These are phyloP conservation scores for Liodrosophila aerea DNA, from an alignment of 2,888 invertebrate species.

Conservation along the genomic window DNA sequence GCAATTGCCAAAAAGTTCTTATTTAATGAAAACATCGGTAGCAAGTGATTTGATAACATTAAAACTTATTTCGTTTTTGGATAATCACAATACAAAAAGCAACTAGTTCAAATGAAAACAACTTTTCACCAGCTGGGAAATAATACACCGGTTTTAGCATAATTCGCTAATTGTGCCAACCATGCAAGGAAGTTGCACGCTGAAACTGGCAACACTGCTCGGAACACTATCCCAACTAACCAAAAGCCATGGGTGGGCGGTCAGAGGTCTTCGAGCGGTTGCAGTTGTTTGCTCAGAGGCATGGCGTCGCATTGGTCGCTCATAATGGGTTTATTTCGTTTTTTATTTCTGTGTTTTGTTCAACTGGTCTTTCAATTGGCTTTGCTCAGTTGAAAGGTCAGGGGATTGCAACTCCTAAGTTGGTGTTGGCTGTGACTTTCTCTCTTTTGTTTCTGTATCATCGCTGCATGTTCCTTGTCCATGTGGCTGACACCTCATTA, in stretches of 20 bases:
- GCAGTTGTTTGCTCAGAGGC: conserved; percentile 23
- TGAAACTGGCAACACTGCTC: too few species aligned
- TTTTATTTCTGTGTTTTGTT: too few species aligned
- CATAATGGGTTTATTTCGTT: conserved; percentile 24
- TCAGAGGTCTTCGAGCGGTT: conserved; percentile 38
- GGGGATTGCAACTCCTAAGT: conserved; percentile 6
- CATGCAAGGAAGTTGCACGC: too few species aligned
- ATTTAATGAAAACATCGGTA: too few species aligned
- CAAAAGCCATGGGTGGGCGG: conserved; percentile 31
- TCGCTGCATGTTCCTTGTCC: conserved; percentile 9
- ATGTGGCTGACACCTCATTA: conserved; percentile 37
- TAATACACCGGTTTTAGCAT: too few species aligned
- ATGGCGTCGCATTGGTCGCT: conserved; percentile 42
- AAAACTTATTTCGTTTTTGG: too few species aligned
- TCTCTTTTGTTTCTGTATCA: conserved; percentile 11
- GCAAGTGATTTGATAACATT: too few species aligned
- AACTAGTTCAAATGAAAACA: too few species aligned
- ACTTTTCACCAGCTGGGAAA: too few species aligned
- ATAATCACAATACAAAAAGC: too few species aligned
- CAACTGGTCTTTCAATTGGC: conserved; percentile 21
- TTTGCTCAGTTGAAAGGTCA: conserved; percentile 45
- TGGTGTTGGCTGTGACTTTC: neutral
- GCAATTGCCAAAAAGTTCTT: too few species aligned
- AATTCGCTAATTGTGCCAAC: too few species aligned
- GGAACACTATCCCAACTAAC: neutral